Conservation (phyloP, 2,888 invertebrate genomes). For the Aphodius sticticus region DNA sequence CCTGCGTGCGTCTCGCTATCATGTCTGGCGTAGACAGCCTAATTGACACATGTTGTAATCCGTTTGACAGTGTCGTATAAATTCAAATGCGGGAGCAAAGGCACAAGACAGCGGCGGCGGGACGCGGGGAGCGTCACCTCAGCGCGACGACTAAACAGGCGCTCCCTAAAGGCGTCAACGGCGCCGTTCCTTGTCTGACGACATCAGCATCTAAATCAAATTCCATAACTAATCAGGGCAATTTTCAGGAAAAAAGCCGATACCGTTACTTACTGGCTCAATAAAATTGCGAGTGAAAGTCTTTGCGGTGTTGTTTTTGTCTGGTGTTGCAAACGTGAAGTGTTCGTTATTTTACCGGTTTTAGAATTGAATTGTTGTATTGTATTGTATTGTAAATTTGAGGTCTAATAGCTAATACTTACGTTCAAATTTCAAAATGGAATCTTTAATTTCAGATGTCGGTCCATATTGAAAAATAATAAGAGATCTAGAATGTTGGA, state of each 20-base stretch:
- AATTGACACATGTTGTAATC: conserved; percentile 56
- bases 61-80: conserved; percentile 57
- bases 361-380: too few relatives aligned
- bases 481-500: too few relatives aligned
- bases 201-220: conserved; percentile 25
- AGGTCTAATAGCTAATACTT: too few relatives aligned
- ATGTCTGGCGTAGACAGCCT: conserved; percentile 48
- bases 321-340: too few relatives aligned
- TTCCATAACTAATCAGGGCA: conserved; percentile 25
- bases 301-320: too few relatives aligned
- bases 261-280: background rate
- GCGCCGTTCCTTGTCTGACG: conserved; percentile 15
- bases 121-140: background rate
- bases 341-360: too few relatives aligned
- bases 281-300: background rate
- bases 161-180: conserved; percentile 5
- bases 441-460: too few relatives aligned
- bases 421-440: too few relatives aligned
- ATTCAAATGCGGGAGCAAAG: conserved; percentile 53
- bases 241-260: conserved; percentile 16
- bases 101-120: conserved; percentile 13
- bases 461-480: too few relatives aligned
- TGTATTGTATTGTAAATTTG: too few relatives aligned
- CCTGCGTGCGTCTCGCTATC: conserved; percentile 41
- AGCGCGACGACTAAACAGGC: background rate